Evolutionary conservation across 1,140 invertebrate genomes (phyloP), one percentile per base, ranked within the genome.

Genomic region (Pogonus chalceus): DNA sequence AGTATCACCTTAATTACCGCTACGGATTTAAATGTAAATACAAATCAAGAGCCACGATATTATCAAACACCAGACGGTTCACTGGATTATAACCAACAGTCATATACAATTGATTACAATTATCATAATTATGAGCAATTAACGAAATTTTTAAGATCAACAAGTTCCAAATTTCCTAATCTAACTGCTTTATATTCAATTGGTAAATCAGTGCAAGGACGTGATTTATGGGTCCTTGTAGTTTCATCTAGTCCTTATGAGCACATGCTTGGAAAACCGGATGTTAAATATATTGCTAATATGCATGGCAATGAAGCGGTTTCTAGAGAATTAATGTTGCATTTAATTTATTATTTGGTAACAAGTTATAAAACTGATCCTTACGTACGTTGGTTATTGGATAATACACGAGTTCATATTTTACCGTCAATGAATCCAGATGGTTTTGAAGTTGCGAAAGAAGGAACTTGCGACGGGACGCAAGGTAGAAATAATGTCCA

Each of bases 191-290:
- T 95, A 2, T 95, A 95, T 71, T 92, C 89, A 18, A 92, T 95
- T 58, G 93, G 92, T 54, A 93, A 92, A 73, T 92, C 90, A 49
- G 88, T 92, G 1, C 86, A 94, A 82, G 89, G 88, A 56, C 80
- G 90, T 23, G 90, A 96, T 64, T 78, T 97, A 14, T 96, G 92
- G 92, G 92, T 96, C 21, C 85, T 96, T 82, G 90, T 96, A 46
- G 87, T 97, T 16, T 90, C 91, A 0, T 83, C 84, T 35, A 92
- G 84, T 35, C 92, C 85, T 0, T 87, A 87, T 69, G 90, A 90
- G 69, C 92, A 92, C 69, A 90, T 90, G 83, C 83, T 95, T 56
- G 85, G 90, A 31, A 91, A 91, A 64, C 91, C 91, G 2, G 88
- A 94, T 65, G 89, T 94, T 1, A 93, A 94, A 70, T 92, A 92